Base-by-base conservation (phyloP, 2,888 invertebrate genomes). In the Sinelater perroti region DNA sequence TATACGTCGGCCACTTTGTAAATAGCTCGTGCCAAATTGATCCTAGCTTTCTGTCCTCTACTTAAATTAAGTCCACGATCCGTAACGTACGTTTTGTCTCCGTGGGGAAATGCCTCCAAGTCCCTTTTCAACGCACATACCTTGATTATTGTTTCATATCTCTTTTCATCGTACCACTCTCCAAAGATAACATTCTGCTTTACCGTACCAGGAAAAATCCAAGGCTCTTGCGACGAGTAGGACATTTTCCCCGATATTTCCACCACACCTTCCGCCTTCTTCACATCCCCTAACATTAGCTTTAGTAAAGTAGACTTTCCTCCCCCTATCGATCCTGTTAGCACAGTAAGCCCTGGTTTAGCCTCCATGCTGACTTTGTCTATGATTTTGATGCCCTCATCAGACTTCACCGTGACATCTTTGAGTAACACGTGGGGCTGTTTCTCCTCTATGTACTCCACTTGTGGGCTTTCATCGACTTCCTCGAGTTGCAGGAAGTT, bases 131-230 rank as follows among this genome's bases (percentile, higher is more conserved):
- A 70, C 1, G 85, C 85, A 69, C 88, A 87, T 0, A 81, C 85
- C 57, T 78, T 81, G 38, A 89, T 80, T 1, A 87, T 85, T 50
- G 80, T 79, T 61, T 79, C 78, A 69, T 84, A 84, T 1, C 84
- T 71, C 1, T 83, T 78, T 1, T 78, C 74, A 52, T 85, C 81
- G 73, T 82, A 78, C 0, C 81, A 79, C 64, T 81, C 80, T 0
- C 90, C 90, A 75, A 92, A 91, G 0, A 89, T 72, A 54, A 93
- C 89, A 71, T 92, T 92, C 66, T 91, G 88, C 18, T 87, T 80
- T 1, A 92, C 83, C 38, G 82, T 82, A n/a, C 78, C 78, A 2
- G 78, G 76, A 63, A 80, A 80, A 33, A 80, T 61, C 86, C 87
- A 87, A 0, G 87, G 82, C 65, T 86, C 79, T 66, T 86, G 85